Base-by-base conservation (phyloP, 2,888 invertebrate genomes). In the Limnephilus marmoratus region DNA sequence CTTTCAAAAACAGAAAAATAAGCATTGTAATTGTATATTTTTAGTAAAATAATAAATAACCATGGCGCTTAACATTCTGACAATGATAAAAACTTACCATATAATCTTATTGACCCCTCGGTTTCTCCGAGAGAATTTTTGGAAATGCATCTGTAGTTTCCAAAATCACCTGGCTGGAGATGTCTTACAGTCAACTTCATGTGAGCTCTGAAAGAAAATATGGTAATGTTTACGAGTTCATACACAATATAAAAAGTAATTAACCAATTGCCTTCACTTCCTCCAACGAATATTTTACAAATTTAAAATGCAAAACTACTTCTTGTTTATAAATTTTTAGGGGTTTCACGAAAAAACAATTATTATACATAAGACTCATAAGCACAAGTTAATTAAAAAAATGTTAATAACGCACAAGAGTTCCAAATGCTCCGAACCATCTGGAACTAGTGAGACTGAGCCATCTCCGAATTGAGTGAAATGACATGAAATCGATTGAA, bases 51-150 rank as follows among this genome's bases (percentile, higher is more conserved):
- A 83, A 24, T 83, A 31, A 82, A 34, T 34, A 34, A 31, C 12
- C 31, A 13, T 24, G 83, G 83, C 9, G 37, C 82, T 82, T 18
- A 11, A 34, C 24, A 24, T 37, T 68, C 68, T 9, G 24, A 68
- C 9, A 68, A 68, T 9, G 53, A 18, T 7, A 68, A 68, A 24
- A 68, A 80, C 97, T 97, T 96, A 98, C 98, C 98, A 95, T 98
- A 98, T 94, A 99, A 97, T 95, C 98, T 97, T 95, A 99, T 98
- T 94, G 98, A 98, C 94, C 98, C 98, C 96, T 99, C 98, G 15
- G 98, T 99, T 96, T 99, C 99, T 93, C 99, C 99, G 87, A 99
- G 97, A 91, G 98, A 98, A 96, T 99, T 99, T 96, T 99, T 99
- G 94, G 98, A 98, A 95, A 99, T 98, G 96, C 99, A 99, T 94